Conservation (phyloP, 1,140 invertebrate species). For the Meloidogyne hapla region DNA sequence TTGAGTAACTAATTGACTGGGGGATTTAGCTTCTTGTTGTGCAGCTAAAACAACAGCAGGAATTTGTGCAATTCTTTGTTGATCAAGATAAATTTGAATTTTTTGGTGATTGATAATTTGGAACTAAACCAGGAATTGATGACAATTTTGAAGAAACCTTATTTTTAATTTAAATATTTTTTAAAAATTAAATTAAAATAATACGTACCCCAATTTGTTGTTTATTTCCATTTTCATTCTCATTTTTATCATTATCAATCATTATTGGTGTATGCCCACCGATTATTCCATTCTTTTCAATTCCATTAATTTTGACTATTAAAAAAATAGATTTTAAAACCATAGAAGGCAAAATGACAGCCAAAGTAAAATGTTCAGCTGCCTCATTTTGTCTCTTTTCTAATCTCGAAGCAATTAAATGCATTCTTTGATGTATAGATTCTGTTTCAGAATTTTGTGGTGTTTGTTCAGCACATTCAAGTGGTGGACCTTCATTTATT, state of each 20-base stretch:
- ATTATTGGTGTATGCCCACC: not conserved
- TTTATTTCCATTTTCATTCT: not conserved
- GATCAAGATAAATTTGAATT: not conserved
- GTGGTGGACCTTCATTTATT: constrained; percentile 51
- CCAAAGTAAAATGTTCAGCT: constrained; percentile 20
- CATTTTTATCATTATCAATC: not conserved
- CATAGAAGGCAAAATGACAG: constrained; percentile 28
- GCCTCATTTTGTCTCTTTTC: constrained; percentile 33
- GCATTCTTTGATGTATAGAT: constrained; percentile 53
- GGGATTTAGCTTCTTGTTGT: constrained; percentile 55
- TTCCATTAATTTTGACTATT: constrained; percentile 8
- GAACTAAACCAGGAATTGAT: not conserved
- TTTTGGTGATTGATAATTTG: constrained; percentile 9
- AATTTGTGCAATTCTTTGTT: constrained; percentile 29
- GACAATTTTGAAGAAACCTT: not conserved
- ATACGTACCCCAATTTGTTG: not conserved
- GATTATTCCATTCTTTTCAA: not conserved
- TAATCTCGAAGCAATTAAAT: constrained; percentile 49
- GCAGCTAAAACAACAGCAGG: constrained; percentile 3
- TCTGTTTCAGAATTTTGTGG: constrained; percentile 58
- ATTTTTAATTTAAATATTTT: too few species aligned
- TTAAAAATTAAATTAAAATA: too few species aligned
- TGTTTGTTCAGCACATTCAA: constrained; percentile 45
- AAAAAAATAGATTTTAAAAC: not conserved
- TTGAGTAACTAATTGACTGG: constrained; percentile 55